These are phyloP conservation scores for Sprattus sprattus DNA, from an alignment of 2,113 vertebrate species.

Conservation along the genomic window DNA sequence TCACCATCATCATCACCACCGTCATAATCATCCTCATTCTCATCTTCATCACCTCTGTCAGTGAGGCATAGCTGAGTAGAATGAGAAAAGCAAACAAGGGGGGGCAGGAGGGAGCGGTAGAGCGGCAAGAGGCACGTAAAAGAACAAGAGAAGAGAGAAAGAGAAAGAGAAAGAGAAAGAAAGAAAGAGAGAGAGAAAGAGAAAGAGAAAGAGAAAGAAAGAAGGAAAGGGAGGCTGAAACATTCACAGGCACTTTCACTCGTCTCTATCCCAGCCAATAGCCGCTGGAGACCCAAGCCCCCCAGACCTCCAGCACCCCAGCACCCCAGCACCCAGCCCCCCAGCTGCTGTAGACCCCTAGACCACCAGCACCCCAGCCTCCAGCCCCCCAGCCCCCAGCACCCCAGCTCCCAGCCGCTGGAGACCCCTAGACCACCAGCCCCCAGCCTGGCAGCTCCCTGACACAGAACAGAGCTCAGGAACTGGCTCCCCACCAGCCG, in stretches of 20 bases:
- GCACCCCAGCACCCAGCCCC: too few species aligned
- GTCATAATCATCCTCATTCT: too few species aligned
- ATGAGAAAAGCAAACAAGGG: neutral
- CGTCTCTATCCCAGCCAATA: slow-evolving; percentile 42
- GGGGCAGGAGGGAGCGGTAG: neutral
- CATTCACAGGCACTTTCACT: slow-evolving; percentile 24
- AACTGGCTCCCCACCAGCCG: neutral
- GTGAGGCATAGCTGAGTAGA: too few species aligned
- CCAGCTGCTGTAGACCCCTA: too few species aligned
- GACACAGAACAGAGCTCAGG: slow-evolving; percentile 60
- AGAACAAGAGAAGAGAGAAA: neutral
- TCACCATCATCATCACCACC: too few species aligned
- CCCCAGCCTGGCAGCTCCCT: slow-evolving; percentile 33
- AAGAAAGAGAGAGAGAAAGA: neutral
- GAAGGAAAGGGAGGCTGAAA: neutral
- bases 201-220: too few species aligned
- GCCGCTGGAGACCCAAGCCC: slow-evolving; percentile 42
- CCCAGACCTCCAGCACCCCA: too few species aligned
- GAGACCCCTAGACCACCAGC: neutral
- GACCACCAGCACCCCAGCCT: too few species aligned
- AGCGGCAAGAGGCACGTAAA: neutral
- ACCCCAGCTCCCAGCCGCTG: too few species aligned
- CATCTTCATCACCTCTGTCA: too few species aligned
- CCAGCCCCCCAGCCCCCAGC: too few species aligned
- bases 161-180: neutral